Evolutionary conservation across 2,797 vertebrate genomes (phyloP).

Genomic region (Dendrocincla fuliginosa): DNA sequence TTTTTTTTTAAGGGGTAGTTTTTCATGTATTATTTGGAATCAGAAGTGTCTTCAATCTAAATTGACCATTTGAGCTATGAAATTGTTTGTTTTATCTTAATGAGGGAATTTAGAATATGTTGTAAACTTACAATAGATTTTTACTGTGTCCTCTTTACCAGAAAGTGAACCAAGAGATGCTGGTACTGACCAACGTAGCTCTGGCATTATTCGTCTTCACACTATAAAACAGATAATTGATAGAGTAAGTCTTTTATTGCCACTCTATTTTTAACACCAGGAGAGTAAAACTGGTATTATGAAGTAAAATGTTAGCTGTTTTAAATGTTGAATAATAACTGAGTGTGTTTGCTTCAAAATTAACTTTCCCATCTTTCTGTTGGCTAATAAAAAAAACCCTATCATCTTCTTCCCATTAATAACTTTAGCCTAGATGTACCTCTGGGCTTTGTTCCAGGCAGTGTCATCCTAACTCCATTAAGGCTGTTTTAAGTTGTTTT

Average conservation of each 20-base stretch:
- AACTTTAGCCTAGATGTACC: not conserved
- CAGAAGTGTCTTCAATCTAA: not conserved
- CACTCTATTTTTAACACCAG: not conserved
- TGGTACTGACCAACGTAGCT: slow-evolving; percentile 96
- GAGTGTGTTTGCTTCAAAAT: not conserved
- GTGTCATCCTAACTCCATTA: not conserved
- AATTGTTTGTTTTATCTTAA: not conserved
- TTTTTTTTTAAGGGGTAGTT: not conserved
- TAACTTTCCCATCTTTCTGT: not conserved
- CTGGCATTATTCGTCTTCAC: slow-evolving; percentile 98
- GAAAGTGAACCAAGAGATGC: slow-evolving; percentile 98
- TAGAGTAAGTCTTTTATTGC: slow-evolving; percentile 81
- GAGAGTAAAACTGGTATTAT: not conserved
- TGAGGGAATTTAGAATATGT: not conserved
- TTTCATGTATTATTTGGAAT: not conserved
- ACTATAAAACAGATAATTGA: slow-evolving; percentile 99
- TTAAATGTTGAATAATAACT: not conserved
- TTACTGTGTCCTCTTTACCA: slow-evolving; percentile 64
- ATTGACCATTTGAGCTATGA: not conserved
- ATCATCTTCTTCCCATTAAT: not conserved
- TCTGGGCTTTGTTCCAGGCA: not conserved
- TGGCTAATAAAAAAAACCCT: not conserved
- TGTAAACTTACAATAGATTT: not conserved
- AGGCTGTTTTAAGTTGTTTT: not conserved
- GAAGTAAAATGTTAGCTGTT: not conserved